A percentile compares a stretch with the other conserved stretches of the same genome.
Evolutionary conservation across 2,888 invertebrate genomes (phyloP).

Genomic region (Vanessa cardui): DNA sequence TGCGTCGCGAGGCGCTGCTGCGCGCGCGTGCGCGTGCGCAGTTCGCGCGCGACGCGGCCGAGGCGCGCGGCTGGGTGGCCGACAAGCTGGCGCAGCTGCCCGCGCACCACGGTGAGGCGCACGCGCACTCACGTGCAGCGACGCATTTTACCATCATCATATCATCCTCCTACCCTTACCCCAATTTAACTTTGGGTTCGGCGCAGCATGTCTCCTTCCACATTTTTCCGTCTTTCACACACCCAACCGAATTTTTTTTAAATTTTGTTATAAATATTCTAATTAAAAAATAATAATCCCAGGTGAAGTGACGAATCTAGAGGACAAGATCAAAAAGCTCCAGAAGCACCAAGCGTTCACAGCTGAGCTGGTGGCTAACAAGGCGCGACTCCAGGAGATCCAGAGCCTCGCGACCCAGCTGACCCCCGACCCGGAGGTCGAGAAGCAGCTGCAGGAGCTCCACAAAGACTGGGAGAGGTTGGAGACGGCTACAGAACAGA

Average conservation of each 20-base stretch:
- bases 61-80: constrained; percentile 95
- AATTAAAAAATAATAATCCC: not conserved
- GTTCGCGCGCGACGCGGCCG: constrained; percentile 95
- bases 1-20: constrained; percentile 86
- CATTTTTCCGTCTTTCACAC: no score
- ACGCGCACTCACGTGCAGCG: not conserved
- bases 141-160: not conserved
- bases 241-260: no score
- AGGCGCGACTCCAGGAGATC: constrained; percentile 92
- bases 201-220: no score
- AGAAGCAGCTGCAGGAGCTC: constrained; percentile 87
- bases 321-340: constrained; percentile 97
- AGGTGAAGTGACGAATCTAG: constrained; percentile 90
- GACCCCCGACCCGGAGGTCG: constrained; percentile 86
- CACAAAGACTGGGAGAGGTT: constrained; percentile 89
- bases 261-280: no score
- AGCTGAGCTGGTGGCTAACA: constrained; percentile 94
- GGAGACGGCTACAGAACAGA: constrained; percentile 83
- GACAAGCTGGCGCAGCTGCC: constrained; percentile 95
- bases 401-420: constrained; percentile 89
- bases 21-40: constrained; percentile 93
- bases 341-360: constrained; percentile 98
- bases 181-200: no score
- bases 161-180: no score
- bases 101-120: constrained; percentile 82